These are phyloP conservation scores for Gymnocephalus cernua DNA, from an alignment of 2,113 vertebrate genomes.

Conservation along the genomic window DNA sequence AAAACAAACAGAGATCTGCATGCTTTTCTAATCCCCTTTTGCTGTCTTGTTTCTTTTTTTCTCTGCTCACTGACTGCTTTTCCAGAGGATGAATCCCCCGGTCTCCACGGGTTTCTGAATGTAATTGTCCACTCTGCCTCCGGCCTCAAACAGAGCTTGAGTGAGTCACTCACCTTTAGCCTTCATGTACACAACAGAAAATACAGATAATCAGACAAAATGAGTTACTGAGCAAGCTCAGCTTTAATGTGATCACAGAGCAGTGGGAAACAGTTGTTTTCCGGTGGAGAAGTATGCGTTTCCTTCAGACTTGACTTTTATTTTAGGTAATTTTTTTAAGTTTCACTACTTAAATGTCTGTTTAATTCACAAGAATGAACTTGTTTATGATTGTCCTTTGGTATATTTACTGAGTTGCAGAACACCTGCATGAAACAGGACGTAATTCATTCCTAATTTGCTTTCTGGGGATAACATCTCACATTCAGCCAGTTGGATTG, in stretches of 20 bases:
- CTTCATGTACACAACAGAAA: slow-evolving; percentile 28
- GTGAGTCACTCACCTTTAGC: slow-evolving; percentile 84
- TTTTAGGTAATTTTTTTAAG: background rate
- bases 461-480: background rate
- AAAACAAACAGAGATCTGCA: slow-evolving; percentile 58
- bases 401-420: background rate
- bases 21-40: slow-evolving; percentile 59
- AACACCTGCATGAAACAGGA: background rate
- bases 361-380: background rate
- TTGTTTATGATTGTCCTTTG: background rate
- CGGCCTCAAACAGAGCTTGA: slow-evolving; percentile 97
- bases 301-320: background rate
- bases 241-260: slow-evolving; percentile 4
- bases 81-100: slow-evolving; percentile 95
- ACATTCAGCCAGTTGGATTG: slow-evolving; percentile 4
- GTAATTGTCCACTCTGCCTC: slow-evolving; percentile 98
- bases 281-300: background rate
- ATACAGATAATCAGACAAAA: slow-evolving; percentile 14
- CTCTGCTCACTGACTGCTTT: slow-evolving; percentile 61
- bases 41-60: slow-evolving; percentile 3
- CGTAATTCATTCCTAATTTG: background rate
- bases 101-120: slow-evolving; percentile 96
- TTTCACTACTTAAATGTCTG: background rate
- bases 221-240: background rate
- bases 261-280: slow-evolving; percentile 15